Evolutionary conservation across 1,140 invertebrate genomes (phyloP).

Genomic region (Drosophila sturtevanti): DNA sequence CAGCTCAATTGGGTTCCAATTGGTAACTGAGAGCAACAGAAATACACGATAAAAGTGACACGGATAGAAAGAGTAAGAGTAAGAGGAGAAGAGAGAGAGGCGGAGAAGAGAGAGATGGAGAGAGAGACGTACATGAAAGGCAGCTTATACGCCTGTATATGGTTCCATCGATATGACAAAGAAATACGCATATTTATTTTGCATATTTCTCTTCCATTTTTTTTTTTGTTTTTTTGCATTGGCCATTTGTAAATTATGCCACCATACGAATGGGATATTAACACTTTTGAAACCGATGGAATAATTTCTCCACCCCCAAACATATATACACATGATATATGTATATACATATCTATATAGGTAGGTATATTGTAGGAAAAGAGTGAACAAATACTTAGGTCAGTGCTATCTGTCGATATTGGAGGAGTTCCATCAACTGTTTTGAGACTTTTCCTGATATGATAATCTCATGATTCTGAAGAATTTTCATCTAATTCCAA

Average conservation of each 20-base stretch:
- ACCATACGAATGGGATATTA: constrained; percentile 39
- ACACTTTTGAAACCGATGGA: constrained; percentile 34
- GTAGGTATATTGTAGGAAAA: too few species aligned
- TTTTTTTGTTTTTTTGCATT: constrained; percentile 16
- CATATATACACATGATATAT: not conserved
- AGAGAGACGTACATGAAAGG: not conserved
- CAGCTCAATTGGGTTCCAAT: constrained; percentile 68
- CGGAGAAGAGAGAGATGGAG: not conserved
- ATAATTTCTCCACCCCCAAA: not conserved
- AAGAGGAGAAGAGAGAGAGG: not conserved
- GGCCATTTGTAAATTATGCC: constrained; percentile 57
- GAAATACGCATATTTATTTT: constrained; percentile 53
- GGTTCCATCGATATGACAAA: constrained; percentile 18
- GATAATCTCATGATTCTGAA: too few species aligned
- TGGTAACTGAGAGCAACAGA: constrained; percentile 32
- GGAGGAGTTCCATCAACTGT: too few species aligned
- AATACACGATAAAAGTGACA: not conserved
- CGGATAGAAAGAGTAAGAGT: not conserved
- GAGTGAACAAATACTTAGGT: too few species aligned
- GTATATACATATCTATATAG: not conserved
- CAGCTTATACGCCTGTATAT: constrained; percentile 25
- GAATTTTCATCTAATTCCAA: too few species aligned
- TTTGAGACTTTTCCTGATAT: too few species aligned
- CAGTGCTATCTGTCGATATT: too few species aligned
- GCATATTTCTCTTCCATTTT: constrained; percentile 36